Evolutionary conservation across 2,113 vertebrate species (phyloP).

Genomic region (Lagopus muta): DNA sequence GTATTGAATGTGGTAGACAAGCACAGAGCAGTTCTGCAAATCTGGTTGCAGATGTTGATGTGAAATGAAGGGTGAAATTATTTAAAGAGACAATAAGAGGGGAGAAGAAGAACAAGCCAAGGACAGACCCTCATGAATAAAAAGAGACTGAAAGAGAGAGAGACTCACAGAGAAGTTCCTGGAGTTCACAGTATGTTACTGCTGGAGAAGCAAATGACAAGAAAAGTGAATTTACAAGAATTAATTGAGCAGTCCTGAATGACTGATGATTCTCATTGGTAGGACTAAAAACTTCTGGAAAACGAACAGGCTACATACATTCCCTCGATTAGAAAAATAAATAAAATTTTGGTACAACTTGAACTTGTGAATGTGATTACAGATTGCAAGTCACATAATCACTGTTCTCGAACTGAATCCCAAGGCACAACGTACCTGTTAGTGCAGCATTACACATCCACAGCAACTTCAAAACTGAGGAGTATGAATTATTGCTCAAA

Average conservation of each 20-base stretch:
- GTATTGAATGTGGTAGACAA: not conserved
- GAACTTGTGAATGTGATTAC: not conserved
- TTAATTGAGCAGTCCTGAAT: not conserved
- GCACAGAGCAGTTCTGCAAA: not conserved
- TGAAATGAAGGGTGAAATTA: not conserved
- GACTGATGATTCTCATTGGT: not conserved
- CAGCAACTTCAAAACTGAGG: not conserved
- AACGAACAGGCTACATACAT: not conserved
- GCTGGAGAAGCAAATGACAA: not conserved
- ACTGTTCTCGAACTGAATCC: not conserved
- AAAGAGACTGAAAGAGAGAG: not conserved
- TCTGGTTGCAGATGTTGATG: not conserved
- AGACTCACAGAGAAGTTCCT: not conserved
- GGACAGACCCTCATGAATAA: conserved; percentile 4
- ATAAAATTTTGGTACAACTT: not conserved
- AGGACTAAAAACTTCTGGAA: not conserved
- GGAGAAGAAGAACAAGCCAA: not conserved
- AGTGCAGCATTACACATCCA: not conserved
- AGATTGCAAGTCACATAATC: not conserved
- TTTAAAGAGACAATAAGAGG: not conserved
- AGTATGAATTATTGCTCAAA: not conserved
- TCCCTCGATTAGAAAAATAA: not conserved
- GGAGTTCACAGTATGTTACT: not conserved
- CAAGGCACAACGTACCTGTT: not conserved
- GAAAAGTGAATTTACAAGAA: not conserved